Base-by-base conservation (phyloP, 2,888 invertebrate species). In the Nephrotoma guestfalica region DNA sequence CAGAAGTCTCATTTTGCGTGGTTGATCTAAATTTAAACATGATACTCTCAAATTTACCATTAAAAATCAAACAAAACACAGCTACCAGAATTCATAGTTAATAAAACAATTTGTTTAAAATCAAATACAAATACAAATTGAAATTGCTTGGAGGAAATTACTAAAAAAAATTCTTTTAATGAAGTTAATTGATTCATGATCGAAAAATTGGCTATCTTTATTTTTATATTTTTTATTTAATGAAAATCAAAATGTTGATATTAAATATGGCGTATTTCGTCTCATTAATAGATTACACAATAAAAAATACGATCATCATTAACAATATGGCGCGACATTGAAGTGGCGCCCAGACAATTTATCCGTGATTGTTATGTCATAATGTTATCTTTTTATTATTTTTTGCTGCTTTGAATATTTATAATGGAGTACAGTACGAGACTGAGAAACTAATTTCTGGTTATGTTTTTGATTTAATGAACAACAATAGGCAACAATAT, bases 281-380 rank as follows among this genome's bases (percentile, higher is more conserved):
- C 51, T 57, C 51, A 57, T 57, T 15, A 57, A 6, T 57, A 57
- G 51, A 57, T 57, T 57, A 57, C 7, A 57, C 51, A 83, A 83
- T 40, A 83, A 41, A 83, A 47, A 83, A 83, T 41, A 83, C 41
- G 40, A 83, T 83, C 83, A 83, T 41, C 83, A 83, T 83, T 83
- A 83, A 83, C 83, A 83, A 40, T 83, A 83, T 83, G 83, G 83
- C 83, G 83, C 83, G 83, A 83, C 83, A 83, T 83, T 83, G 83
- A 85, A 85, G 85, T 85, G 85, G 85, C 85, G 85, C 85, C 85
- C 42, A 85, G 85, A 85, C 85, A 85, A 85, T 85, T 85, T 41
- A 41, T 83, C 41, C 41, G 83, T 83, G 83, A 83, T 83, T 41
- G 83, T 83, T 83, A 83, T 83, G 83, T 83, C 83, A 83, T 83